Conservation (phyloP, 2,113 vertebrate genomes). For the Myanophis thanlyinensis region DNA sequence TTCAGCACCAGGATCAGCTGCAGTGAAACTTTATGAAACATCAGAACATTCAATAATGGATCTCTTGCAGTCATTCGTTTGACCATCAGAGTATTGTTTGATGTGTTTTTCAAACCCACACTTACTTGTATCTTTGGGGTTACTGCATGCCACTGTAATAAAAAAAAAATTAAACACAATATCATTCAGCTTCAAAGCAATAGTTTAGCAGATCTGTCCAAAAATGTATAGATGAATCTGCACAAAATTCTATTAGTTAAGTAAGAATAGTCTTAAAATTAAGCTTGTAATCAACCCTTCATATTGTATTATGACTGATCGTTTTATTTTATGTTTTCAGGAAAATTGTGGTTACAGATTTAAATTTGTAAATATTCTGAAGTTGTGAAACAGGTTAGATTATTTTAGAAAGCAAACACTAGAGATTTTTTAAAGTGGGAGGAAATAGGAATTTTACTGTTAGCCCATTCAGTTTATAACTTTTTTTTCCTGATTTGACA, state of each 20-base stretch:
- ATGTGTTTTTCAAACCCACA: background rate
- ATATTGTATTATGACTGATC: background rate
- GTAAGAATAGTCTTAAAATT: background rate
- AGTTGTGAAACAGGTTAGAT: background rate
- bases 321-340: constrained; percentile 17
- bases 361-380: background rate
- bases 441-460: background rate
- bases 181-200: background rate
- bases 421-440: background rate
- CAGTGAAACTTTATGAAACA: background rate
- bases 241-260: background rate
- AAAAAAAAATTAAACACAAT: background rate
- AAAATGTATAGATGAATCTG: background rate
- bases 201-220: background rate
- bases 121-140: background rate
- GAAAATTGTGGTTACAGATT: background rate
- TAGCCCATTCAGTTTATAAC: background rate
- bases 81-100: background rate
- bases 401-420: background rate
- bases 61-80: background rate
- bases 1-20: background rate
- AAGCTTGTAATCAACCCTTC: too few species aligned
- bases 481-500: constrained; percentile 1
- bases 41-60: background rate
- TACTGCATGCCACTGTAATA: background rate